phyloP scores from a whole-genome alignment of 2,113 vertebrate genomes.

The cattle (Bos taurus) region DNA sequence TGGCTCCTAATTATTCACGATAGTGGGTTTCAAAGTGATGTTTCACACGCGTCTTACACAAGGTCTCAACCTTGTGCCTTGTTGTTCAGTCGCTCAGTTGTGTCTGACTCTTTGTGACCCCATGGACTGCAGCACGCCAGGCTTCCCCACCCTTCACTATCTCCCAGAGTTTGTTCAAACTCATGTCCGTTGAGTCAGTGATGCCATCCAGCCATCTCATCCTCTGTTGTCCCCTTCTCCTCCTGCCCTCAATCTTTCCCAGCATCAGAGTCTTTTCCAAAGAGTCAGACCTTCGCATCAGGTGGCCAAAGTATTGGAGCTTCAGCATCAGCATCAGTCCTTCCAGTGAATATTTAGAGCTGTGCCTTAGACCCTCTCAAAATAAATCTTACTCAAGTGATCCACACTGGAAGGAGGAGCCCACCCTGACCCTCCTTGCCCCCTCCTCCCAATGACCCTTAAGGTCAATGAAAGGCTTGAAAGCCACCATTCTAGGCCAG shows the following conservation, averaged over 20 bases:
- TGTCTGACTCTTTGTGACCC: neutral
- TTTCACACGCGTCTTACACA: neutral
- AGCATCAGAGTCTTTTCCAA: neutral
- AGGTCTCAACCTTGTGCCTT: neutral
- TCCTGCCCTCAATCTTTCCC: neutral
- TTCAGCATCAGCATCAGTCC: neutral
- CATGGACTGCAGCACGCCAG: neutral
- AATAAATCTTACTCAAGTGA: neutral
- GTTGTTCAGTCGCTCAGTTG: neutral
- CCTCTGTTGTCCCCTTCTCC: neutral
- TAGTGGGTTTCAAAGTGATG: neutral
- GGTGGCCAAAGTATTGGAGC: neutral
- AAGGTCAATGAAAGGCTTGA: neutral
- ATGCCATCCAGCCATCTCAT: neutral
- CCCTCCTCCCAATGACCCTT: too few species aligned
- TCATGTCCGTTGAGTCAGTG: neutral
- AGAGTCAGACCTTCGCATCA: neutral
- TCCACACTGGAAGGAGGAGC: neutral
- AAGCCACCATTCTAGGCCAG: neutral
- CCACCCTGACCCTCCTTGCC: neutral
- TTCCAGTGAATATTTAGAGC: neutral
- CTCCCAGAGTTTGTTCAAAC: neutral
- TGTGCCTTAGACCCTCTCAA: neutral
- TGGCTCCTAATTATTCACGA: too few species aligned
- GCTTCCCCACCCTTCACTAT: neutral